A percentile compares a stretch with the other conserved stretches of the same genome.
Conservation (phyloP, 1,140 invertebrate genomes). For the Mya arenaria region DNA sequence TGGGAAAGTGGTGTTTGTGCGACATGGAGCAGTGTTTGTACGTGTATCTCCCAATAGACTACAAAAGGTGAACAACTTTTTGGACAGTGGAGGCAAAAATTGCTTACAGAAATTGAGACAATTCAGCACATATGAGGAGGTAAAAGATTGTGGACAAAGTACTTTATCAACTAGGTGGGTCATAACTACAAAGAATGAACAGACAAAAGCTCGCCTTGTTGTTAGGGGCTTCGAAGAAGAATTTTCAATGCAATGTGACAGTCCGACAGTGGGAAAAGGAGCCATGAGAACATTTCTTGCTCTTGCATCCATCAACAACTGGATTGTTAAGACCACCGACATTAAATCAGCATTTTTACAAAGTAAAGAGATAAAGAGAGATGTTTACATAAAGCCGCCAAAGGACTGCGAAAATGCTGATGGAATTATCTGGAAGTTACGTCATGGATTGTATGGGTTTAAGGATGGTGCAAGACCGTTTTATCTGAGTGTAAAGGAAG, state of each 20-base stretch:
- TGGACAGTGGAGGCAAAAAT: slow-evolving; percentile 17
- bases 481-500: slow-evolving; percentile 34
- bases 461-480: slow-evolving; percentile 44
- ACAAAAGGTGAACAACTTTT: slow-evolving; percentile 42
- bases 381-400: slow-evolving; percentile 51
- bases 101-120: slow-evolving; percentile 35
- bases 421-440: slow-evolving; percentile 13
- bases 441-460: slow-evolving; percentile 37
- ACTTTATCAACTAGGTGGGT: slow-evolving; percentile 50
- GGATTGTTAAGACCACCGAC: slow-evolving; percentile 59
- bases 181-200: slow-evolving; percentile 46
- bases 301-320: slow-evolving; percentile 43
- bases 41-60: slow-evolving; percentile 47
- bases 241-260: slow-evolving; percentile 35
- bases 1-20: slow-evolving; percentile 53
- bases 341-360: slow-evolving; percentile 58
- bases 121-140: slow-evolving; percentile 40
- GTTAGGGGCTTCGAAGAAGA: slow-evolving; percentile 60
- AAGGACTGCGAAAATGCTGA: slow-evolving; percentile 25
- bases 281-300: slow-evolving; percentile 45
- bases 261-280: slow-evolving; percentile 54
- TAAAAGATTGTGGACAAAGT: slow-evolving; percentile 43
- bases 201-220: slow-evolving; percentile 55
- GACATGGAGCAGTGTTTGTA: slow-evolving; percentile 61
- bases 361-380: slow-evolving; percentile 41